Conservation (phyloP, 2,113 vertebrate species). For the Mirounga angustirostris region DNA sequence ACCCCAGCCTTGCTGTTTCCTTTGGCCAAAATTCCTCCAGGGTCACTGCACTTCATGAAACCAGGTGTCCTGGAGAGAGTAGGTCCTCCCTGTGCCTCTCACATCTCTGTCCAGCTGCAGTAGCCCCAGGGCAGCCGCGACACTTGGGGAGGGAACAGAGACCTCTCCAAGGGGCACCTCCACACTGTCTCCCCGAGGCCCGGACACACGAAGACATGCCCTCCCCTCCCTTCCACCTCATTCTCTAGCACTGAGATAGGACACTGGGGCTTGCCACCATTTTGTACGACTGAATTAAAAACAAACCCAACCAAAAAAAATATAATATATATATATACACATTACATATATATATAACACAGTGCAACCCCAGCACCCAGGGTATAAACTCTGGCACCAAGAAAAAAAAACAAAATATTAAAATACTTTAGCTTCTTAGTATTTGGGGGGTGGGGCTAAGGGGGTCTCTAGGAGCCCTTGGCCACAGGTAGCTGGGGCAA, state of each 20-base stretch:
- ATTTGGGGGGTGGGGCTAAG: slow-evolving; percentile 82
- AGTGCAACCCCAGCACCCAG: slow-evolving; percentile 84
- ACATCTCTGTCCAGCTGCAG: background rate
- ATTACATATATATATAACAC: slow-evolving; percentile 80
- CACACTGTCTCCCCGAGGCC: background rate
- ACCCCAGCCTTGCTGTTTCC: slow-evolving; percentile 18
- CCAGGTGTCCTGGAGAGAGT: background rate
- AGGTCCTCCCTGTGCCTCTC: background rate
- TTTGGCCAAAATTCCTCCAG: slow-evolving; percentile 6
- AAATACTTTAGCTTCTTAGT: slow-evolving; percentile 89
- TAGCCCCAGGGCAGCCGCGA: background rate
- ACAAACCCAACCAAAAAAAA: slow-evolving; percentile 84
- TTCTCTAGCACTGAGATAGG: slow-evolving; percentile 30
- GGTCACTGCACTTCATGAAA: background rate
- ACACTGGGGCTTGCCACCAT: slow-evolving; percentile 62
- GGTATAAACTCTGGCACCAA: slow-evolving; percentile 88
- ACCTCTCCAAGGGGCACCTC: background rate
- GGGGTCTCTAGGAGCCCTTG: slow-evolving; percentile 79
- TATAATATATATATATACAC: slow-evolving; percentile 82
- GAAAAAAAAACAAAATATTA: slow-evolving; percentile 84
- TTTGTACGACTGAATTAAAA: slow-evolving; percentile 81
- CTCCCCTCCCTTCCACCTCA: background rate
- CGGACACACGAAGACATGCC: background rate
- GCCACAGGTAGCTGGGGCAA: slow-evolving; percentile 38
- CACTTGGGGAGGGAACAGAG: background rate